A percentile compares a stretch with the other conserved stretches of the same genome.
These are phyloP conservation scores for Masnerella sp. DNA, from an alignment of 2,888 invertebrate genomes.

Conservation along the genomic window DNA sequence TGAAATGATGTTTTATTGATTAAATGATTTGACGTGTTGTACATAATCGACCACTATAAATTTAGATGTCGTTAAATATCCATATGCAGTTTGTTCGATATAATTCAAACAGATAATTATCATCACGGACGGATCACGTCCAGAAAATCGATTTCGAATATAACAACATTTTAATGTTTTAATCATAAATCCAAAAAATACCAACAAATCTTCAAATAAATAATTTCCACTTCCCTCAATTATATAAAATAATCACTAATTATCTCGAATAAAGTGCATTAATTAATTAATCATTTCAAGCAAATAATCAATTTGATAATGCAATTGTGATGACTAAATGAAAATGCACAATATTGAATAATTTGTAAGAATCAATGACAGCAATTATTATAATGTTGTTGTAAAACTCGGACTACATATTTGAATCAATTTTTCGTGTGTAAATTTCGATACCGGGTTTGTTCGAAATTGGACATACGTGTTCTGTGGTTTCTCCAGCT, in stretches of 20 bases:
- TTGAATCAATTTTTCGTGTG: constrained; percentile 22
- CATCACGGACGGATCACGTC: too few species aligned
- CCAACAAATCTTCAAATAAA: too few species aligned
- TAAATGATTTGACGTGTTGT: constrained; percentile 7
- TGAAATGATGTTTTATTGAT: constrained; percentile 18
- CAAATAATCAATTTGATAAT: too few species aligned
- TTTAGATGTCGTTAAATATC: constrained; percentile 8
- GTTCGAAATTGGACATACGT: constrained; percentile 51
- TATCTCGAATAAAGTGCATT: too few species aligned
- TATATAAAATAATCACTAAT: too few species aligned
- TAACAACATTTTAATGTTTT: not conserved
- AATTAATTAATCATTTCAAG: too few species aligned
- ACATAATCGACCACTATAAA: not conserved
- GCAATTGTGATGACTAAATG: too few species aligned
- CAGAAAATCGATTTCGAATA: too few species aligned
- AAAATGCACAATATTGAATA: too few species aligned
- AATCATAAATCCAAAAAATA: too few species aligned
- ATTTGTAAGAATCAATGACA: too few species aligned
- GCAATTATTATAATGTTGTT: not conserved
- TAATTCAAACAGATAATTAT: constrained; percentile 3
- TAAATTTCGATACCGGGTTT: constrained; percentile 39
- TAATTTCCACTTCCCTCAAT: too few species aligned
- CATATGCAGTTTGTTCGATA: not conserved
- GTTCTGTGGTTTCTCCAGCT: constrained; percentile 43
- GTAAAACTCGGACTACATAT: constrained; percentile 5